A percentile compares a stretch with the other conserved stretches of the same genome.
Conservation (phyloP, 2,888 invertebrate genomes). For the Chloroclysta siterata region DNA sequence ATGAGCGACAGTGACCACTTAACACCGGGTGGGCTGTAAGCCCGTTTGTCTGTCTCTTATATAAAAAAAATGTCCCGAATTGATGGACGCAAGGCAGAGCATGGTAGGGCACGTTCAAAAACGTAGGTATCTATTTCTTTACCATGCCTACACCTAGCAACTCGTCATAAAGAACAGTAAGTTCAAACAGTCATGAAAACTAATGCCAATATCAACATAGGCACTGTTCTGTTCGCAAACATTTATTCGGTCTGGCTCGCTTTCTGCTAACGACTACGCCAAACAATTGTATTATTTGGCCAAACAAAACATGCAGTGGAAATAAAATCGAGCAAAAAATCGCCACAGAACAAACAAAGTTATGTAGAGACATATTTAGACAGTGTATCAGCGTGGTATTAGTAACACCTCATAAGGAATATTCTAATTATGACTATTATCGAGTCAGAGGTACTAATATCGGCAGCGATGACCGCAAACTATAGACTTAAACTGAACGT, state of each 20-base stretch:
- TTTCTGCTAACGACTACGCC: conserved; percentile 35
- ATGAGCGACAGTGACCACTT: too few relatives aligned
- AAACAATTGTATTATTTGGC: conserved; percentile 47
- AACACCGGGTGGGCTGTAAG: too few relatives aligned
- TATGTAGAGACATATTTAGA: conserved; percentile 49
- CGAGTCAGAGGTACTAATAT: conserved; percentile 29
- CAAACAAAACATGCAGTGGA: conserved; percentile 49
- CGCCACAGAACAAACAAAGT: conserved; percentile 55
- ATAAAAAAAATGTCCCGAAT: too few relatives aligned
- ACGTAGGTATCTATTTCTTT: too few relatives aligned
- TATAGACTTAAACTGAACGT: conserved; percentile 14
- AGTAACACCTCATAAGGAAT: conserved; percentile 51
- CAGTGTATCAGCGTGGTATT: conserved; percentile 55
- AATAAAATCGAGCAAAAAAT: conserved; percentile 51
- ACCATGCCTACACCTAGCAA: too few relatives aligned
- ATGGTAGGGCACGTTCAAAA: too few relatives aligned
- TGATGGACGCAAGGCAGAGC: too few relatives aligned
- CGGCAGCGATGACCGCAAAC: conserved; percentile 18
- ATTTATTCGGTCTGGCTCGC: conserved; percentile 43
- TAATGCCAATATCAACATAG: conserved; percentile 43
- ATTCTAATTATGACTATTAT: conserved; percentile 65
- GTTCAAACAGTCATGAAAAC: conserved; percentile 14
- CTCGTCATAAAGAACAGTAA: conserved; percentile 24
- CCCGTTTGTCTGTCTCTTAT: too few relatives aligned
- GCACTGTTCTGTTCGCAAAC: conserved; percentile 51